Evolutionary conservation across 2,113 vertebrate species (phyloP).

Genomic region (Hippocampus guttulatus): DNA sequence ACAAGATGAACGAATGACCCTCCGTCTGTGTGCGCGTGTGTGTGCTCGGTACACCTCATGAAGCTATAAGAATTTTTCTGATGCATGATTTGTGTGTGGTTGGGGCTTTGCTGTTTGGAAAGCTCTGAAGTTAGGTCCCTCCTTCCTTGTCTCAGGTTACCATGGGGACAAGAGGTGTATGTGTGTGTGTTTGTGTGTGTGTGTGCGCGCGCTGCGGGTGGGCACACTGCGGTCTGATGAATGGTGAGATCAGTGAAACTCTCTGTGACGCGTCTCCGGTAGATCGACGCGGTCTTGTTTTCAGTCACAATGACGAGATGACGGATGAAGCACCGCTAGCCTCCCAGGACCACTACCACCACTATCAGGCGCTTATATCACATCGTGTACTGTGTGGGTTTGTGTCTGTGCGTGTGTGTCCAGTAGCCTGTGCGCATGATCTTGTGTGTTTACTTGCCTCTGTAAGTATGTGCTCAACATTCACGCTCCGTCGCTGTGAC

Average conservation of each 20-base stretch:
- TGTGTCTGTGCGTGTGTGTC: background rate
- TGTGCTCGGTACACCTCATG: background rate
- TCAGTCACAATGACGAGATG: slow-evolving; percentile 34
- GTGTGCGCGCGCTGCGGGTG: background rate
- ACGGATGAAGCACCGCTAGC: slow-evolving; percentile 43
- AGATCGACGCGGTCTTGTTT: slow-evolving; percentile 19
- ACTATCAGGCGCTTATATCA: slow-evolving; percentile 28
- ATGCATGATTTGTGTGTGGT: slow-evolving; percentile 15
- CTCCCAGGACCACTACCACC: slow-evolving; percentile 12
- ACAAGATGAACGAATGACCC: background rate
- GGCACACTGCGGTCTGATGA: slow-evolving; percentile 34
- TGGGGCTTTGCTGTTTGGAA: slow-evolving; percentile 55
- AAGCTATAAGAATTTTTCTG: slow-evolving; percentile 27
- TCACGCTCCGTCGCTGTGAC: background rate
- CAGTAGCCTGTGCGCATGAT: background rate
- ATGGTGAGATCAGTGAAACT: slow-evolving; percentile 9
- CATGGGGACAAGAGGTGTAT: slow-evolving; percentile 51
- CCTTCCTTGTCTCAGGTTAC: slow-evolving; percentile 49
- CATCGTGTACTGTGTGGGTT: slow-evolving; percentile 18
- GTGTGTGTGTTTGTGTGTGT: slow-evolving; percentile 19
- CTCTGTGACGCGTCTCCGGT: slow-evolving; percentile 7
- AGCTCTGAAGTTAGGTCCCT: slow-evolving; percentile 56
- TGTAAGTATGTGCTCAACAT: slow-evolving; percentile 4
- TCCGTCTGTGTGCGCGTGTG: too few species aligned
- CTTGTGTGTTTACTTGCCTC: slow-evolving; percentile 1